Percentiles rank a stretch among this genome's conserved stretches.
These are phyloP conservation scores for Buceros bicornis DNA, from an alignment of 2,797 vertebrate species.

Conservation along the genomic window DNA sequence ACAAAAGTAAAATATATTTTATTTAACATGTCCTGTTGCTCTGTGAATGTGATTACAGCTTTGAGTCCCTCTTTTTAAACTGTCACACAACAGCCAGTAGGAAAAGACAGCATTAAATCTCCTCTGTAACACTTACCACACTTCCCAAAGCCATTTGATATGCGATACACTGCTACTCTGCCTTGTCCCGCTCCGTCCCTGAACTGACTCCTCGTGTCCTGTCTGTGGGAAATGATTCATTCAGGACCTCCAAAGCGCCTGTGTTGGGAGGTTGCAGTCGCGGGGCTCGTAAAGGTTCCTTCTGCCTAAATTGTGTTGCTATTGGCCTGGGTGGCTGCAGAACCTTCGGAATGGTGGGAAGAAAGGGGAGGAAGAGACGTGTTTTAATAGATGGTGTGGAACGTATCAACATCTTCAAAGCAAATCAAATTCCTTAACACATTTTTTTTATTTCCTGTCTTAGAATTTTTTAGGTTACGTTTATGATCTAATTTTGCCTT, in stretches of 20 bases:
- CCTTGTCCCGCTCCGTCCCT: neutral
- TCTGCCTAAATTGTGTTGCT: neutral
- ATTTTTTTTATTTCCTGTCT: neutral
- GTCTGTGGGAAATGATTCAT: neutral
- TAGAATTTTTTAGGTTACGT: neutral
- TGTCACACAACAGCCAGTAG: neutral
- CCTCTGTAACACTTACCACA: neutral
- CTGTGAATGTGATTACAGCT: neutral
- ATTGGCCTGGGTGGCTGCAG: rapidly evolving
- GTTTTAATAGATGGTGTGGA: neutral
- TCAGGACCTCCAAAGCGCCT: neutral
- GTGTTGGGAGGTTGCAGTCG: rapidly evolving
- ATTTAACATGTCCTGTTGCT: neutral
- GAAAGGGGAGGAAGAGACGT: neutral
- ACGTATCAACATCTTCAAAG: neutral
- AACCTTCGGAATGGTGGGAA: neutral
- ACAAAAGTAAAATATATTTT: neutral
- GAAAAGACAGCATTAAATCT: constrained; percentile 9
- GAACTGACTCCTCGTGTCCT: neutral
- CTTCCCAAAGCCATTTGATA: constrained; percentile 1
- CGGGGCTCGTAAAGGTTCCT: neutral
- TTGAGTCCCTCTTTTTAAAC: neutral
- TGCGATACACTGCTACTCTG: neutral
- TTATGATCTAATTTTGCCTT: constrained; percentile 2
- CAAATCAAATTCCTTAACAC: neutral